Base-by-base conservation (phyloP, 2,888 invertebrate genomes). In the Coelinius sp. region DNA sequence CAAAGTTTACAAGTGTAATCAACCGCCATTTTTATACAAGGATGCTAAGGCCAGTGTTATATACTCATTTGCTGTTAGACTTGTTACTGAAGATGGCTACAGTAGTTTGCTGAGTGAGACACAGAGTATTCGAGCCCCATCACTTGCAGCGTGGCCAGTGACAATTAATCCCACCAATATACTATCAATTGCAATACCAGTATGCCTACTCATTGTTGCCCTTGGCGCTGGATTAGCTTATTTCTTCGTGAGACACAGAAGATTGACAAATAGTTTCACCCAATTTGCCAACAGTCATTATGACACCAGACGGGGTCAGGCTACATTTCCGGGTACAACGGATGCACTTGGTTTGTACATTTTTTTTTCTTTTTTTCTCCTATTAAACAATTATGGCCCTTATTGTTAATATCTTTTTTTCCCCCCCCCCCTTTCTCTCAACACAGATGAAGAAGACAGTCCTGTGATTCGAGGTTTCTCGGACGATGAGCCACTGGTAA, bases 401-500 rank as follows among this genome's bases (percentile, higher is more conserved):
- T 41, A 41, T 41, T 41, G 12, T 41, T 41, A n/a, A 38, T 25
- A n/a, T 25, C 14, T 63, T 68, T 77, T 71, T 76, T 82, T 82
- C n/a, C n/a, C n/a, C n/a, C n/a, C n/a, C n/a, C n/a, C n/a, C n/a
- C n/a, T 83, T 81, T 84, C 75, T 12, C 14, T 31, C 10, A 6
- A 25, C 25, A 17, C 88, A 91, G 95, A 95, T 83, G 95, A 95
- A 78, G 95, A 95, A 83, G 95, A 96, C 83, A 93, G 94, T 81
- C 97, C 97, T 41, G 94, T 96, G 78, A 96, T 97, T 84, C 92
- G 94, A 85, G 95, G 96, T 27, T 97, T 97, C 88, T 95, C 96
- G 0, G 97, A 97, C 87, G 97, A 97, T 88, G 97, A 97, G 88
- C 97, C 97, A 70, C 90, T 97, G 79, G 96, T 97, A 80, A 94